These are phyloP conservation scores for Caenorhabditis sp. DNA, from an alignment of 2,888 invertebrate species.

Conservation along the genomic window DNA sequence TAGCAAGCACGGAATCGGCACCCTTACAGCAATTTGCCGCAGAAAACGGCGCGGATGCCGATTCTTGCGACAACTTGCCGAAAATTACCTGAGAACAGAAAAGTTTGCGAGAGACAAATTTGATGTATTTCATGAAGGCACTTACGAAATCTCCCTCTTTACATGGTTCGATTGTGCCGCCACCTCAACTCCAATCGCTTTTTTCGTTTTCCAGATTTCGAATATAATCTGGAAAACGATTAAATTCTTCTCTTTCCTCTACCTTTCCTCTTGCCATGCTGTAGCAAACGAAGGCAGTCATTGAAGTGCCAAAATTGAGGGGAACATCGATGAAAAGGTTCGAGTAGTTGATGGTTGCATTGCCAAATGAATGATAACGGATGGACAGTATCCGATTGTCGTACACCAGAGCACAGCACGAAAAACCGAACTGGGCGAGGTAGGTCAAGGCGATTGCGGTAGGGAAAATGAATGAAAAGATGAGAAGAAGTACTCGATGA, in stretches of 20 bases:
- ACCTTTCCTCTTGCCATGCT: constrained; percentile 5
- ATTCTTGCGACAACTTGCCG: too few species aligned
- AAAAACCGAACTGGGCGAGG: constrained; percentile 34
- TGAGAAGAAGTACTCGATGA: not conserved
- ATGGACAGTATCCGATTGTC: constrained; percentile 28
- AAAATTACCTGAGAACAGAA: too few species aligned
- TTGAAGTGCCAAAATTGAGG: constrained; percentile 21
- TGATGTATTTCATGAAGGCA: too few species aligned
- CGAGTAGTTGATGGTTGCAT: constrained; percentile 23
- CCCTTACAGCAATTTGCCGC: too few species aligned
- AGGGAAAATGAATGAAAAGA: constrained; percentile 21
- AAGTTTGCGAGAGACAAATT: too few species aligned
- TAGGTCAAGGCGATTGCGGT: constrained; percentile 11
- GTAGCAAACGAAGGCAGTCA: constrained; percentile 20
- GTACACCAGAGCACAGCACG: constrained; percentile 39
- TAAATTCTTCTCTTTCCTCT: not conserved
- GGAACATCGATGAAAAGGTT: constrained; percentile 43
- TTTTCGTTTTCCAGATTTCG: constrained; percentile 17
- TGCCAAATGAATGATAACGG: not conserved
- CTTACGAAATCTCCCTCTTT: constrained; percentile 1
- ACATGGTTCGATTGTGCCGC: not conserved
- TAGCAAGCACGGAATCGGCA: too few species aligned
- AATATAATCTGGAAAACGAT: constrained; percentile 1
- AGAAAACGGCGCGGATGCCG: too few species aligned
- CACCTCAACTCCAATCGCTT: not conserved